A percentile compares a stretch with the other conserved stretches of the same genome.
These are phyloP conservation scores for Tragelaphus strepsiceros DNA, from an alignment of 2,113 vertebrate genomes.

Conservation along the genomic window DNA sequence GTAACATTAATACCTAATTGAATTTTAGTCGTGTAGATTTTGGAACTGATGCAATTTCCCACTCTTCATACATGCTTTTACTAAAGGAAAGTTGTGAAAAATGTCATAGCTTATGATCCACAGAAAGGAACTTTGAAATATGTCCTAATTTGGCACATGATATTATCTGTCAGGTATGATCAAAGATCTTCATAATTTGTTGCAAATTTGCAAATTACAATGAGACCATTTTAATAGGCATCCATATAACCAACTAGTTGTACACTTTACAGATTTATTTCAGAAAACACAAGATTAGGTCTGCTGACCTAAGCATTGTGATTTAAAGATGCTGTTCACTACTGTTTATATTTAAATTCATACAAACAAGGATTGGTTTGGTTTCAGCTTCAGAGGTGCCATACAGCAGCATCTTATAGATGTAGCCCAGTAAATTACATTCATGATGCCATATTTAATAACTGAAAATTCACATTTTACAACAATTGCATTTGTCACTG, in stretches of 20 bases:
- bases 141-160: not conserved
- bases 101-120: not conserved
- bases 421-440: constrained; percentile 73
- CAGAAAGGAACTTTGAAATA: not conserved
- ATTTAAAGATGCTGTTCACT: constrained; percentile 18
- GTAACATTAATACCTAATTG: constrained; percentile 16
- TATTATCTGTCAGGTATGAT: constrained; percentile 37
- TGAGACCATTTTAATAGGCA: constrained; percentile 52
- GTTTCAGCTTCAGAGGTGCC: constrained; percentile 16
- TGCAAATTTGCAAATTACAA: constrained; percentile 61
- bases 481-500: constrained; percentile 82
- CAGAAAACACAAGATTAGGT: constrained; percentile 19
- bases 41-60: constrained; percentile 40
- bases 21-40: constrained; percentile 51
- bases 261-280: not conserved
- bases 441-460: constrained; percentile 73
- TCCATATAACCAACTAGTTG: constrained; percentile 50
- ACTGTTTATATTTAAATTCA: constrained; percentile 9
- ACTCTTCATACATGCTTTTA: constrained; percentile 2
- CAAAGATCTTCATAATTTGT: not conserved
- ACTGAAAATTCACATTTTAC: constrained; percentile 76
- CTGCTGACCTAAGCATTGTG: constrained; percentile 19
- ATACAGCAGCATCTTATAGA: constrained; percentile 31
- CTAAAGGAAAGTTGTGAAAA: constrained; percentile 50
- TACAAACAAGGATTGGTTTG: constrained; percentile 26